Evolutionary conservation across 2,888 invertebrate species (phyloP), one percentile per base, ranked within the genome.

Genomic region (Andrena camellia): DNA sequence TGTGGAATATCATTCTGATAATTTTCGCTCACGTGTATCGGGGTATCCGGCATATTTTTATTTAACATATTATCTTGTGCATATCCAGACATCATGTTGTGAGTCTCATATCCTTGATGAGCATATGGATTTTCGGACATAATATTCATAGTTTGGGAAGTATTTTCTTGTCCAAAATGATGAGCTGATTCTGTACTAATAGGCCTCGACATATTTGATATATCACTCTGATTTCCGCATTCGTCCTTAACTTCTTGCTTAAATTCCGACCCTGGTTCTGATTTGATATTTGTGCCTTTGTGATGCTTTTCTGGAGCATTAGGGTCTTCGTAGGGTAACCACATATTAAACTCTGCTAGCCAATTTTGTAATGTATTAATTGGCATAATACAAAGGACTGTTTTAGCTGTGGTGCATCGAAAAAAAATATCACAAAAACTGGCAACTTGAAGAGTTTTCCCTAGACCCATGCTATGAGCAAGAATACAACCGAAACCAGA

Each of bases 311-410:
- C 89, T 0, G 87, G 84, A 7, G 88, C 83, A 73, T 89, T 85
- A 3, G 93, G 92, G 0, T 96, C 95, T 76, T 97, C 97, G 48
- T 96, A 94, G 0, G 99, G 99, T 76, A 99, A 95, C 99, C 99
- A 99, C 97, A 98, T 98, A 93, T 99, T 98, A 93, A 98, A 99
- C 94, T 99, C 99, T 1, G 98, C 97, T 90, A 98, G 95, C 99
- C 99, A 99, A 95, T 99, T 99, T 94, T 99, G 99, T 83, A 99
- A 95, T 0, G 99, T 99, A 94, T 99, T 99, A 80, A 99, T 99
- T 8, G 99, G 99, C 96, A 99, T 99, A 86, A 99, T 99, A 92
- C 99, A 98, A 54, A 99, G 95, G 0, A 99, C 98, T 17, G 97
- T 98, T 93, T 97, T 97, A 5, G 98, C 97, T 31, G 96, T 95